These are phyloP conservation scores for Mallotus villosus DNA, from an alignment of 2,797 vertebrate species.

Conservation along the genomic window DNA sequence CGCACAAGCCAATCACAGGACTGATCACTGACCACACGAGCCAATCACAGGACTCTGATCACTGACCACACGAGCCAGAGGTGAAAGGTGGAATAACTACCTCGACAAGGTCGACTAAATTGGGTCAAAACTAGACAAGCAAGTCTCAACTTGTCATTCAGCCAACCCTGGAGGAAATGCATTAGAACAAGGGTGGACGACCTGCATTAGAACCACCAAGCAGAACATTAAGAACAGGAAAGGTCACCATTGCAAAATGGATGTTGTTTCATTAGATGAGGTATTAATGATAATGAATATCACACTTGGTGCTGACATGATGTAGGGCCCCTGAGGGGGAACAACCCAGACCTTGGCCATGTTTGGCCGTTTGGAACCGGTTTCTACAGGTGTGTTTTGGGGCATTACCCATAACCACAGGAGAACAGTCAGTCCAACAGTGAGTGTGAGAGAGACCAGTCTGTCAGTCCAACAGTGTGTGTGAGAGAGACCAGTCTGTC, in stretches of 20 bases:
- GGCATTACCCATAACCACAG: background rate
- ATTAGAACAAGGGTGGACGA: too few species aligned
- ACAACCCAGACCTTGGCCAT: background rate
- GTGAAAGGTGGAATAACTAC: background rate
- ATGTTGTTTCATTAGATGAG: too few species aligned
- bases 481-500: too few species aligned
- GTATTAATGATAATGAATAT: too few species aligned
- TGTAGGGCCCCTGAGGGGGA: background rate
- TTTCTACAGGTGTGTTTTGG: background rate
- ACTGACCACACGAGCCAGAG: background rate
- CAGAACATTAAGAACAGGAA: too few species aligned
- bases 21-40: background rate
- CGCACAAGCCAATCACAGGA: background rate
- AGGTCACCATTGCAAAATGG: too few species aligned
- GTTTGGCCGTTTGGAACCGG: background rate
- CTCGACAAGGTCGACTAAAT: background rate
- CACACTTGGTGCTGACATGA: too few species aligned
- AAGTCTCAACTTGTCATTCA: background rate
- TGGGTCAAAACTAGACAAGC: background rate
- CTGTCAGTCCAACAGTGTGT: too few species aligned
- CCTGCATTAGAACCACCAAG: too few species aligned
- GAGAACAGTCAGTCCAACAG: conserved; percentile 7
- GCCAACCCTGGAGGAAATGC: background rate
- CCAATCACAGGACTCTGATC: background rate
- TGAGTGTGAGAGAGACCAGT: too few species aligned